These are phyloP conservation scores for Meriones unguiculatus DNA, from an alignment of 2,113 vertebrate species.

Conservation along the genomic window DNA sequence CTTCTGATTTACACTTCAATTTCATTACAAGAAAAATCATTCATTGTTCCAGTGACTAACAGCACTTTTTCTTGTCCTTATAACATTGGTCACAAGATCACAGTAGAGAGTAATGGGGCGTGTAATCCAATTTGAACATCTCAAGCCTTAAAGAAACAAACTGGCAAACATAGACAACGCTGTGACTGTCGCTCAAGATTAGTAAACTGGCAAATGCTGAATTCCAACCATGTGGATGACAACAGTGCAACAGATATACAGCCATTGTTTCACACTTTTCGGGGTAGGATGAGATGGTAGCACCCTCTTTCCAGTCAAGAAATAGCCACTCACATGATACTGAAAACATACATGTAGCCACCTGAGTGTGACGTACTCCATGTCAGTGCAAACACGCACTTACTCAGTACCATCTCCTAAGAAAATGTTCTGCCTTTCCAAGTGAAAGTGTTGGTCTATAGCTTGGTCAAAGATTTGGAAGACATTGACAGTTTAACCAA, in stretches of 20 bases:
- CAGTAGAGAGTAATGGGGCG: not conserved
- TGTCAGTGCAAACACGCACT: conserved; percentile 62
- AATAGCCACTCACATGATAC: conserved; percentile 78
- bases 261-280: not conserved
- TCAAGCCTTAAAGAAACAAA: not conserved
- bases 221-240: not conserved
- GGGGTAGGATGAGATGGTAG: not conserved
- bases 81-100: not conserved
- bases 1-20: not conserved
- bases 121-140: conserved; percentile 6
- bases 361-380: conserved; percentile 84
- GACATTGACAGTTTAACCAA: conserved; percentile 84
- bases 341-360: conserved; percentile 84
- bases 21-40: not conserved
- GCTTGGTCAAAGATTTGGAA: conserved; percentile 84
- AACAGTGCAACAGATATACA: not conserved
- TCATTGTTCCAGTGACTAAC: not conserved
- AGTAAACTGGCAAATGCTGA: not conserved
- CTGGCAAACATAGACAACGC: not conserved
- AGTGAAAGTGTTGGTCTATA: conserved; percentile 84
- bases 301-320: conserved; percentile 6
- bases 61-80: not conserved
- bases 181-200: not conserved
- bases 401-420: conserved; percentile 84
- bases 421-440: conserved; percentile 84